Evolutionary conservation across 2,113 vertebrate species (phyloP).

Genomic region (Marmota monax): DNA sequence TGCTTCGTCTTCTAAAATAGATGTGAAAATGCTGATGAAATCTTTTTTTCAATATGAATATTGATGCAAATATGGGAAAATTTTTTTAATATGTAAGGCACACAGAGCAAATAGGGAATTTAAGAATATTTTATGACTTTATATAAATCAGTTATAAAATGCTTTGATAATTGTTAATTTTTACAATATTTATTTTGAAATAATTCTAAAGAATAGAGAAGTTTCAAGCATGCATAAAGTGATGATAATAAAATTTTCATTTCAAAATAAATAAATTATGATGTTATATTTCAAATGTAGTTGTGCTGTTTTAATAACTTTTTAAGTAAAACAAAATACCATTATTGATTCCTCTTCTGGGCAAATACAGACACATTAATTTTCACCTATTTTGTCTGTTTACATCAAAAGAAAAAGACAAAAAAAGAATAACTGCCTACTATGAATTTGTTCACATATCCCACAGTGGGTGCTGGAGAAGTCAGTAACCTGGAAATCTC

Average conservation of each 20-base stretch:
- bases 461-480: background rate
- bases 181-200: slow-evolving; percentile 6
- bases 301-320: background rate
- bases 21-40: slow-evolving; percentile 38
- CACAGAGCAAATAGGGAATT: background rate
- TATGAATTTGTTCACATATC: background rate
- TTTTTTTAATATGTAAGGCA: background rate
- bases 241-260: background rate
- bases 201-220: background rate
- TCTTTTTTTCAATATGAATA: slow-evolving; percentile 9
- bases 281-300: background rate
- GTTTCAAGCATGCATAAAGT: background rate
- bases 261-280: background rate
- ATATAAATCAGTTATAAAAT: background rate
- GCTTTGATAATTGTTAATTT: background rate
- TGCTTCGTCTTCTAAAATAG: slow-evolving; percentile 31
- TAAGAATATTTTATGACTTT: background rate
- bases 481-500: background rate
- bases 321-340: background rate
- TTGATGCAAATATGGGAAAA: background rate
- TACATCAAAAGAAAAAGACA: background rate
- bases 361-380: background rate
- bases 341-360: background rate
- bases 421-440: background rate
- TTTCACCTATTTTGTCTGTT: background rate